Conservation (phyloP, 2,888 invertebrate species). For the Muscina levida region DNA sequence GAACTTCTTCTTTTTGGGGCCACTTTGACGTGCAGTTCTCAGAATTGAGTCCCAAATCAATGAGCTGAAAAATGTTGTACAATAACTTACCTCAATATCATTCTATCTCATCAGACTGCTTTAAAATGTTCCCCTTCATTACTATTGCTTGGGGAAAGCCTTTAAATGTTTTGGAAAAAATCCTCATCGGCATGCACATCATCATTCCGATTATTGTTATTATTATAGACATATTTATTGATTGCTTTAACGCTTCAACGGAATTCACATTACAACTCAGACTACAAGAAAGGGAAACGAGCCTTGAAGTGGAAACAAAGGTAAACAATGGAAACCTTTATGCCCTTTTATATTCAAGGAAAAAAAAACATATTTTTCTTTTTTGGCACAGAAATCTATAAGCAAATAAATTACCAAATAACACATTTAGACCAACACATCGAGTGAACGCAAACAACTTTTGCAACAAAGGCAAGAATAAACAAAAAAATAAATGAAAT, state of each 20-base stretch:
- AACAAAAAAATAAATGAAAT: conserved; percentile 46
- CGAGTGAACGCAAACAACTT: conserved; percentile 36
- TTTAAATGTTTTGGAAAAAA: too few relatives aligned
- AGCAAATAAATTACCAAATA: conserved; percentile 51
- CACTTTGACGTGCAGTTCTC: too few relatives aligned
- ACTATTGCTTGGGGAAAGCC: too few relatives aligned
- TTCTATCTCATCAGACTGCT: too few relatives aligned
- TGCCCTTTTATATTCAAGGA: neutral
- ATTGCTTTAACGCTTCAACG: conserved; percentile 59
- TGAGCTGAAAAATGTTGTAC: too few relatives aligned
- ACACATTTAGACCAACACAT: conserved; percentile 34
- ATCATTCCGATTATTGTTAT: conserved; percentile 36
- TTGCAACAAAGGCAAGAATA: neutral
- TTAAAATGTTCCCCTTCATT: too few relatives aligned
- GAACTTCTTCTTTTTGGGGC: too few relatives aligned
- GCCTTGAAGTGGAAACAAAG: conserved; percentile 1
- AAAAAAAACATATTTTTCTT: conserved; percentile 1
- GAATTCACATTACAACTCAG: conserved; percentile 39
- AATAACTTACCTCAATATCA: too few relatives aligned
- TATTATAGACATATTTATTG: conserved; percentile 54
- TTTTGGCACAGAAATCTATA: conserved; percentile 22
- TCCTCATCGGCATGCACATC: neutral
- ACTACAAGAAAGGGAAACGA: conserved; percentile 18
- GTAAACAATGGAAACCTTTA: conserved; percentile 19
- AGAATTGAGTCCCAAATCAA: too few relatives aligned